These are phyloP conservation scores for Eptesicus fuscus DNA, from an alignment of 2,113 vertebrate species.

Conservation along the genomic window DNA sequence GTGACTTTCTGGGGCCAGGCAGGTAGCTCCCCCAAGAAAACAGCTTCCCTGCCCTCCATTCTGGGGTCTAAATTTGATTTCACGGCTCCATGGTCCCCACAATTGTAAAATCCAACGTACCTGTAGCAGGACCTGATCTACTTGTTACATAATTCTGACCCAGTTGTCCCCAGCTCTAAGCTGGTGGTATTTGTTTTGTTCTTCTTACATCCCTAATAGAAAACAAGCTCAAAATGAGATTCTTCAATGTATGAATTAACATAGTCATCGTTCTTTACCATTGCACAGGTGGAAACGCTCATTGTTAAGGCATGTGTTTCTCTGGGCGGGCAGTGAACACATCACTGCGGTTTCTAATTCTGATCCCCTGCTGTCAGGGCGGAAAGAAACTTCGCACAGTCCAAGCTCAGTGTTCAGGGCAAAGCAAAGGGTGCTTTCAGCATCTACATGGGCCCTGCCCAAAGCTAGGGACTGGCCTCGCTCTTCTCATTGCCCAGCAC, in stretches of 20 bases:
- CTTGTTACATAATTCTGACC: background rate
- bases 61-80: background rate
- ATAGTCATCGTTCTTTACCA: slow-evolving; percentile 33
- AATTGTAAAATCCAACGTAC: background rate
- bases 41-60: background rate
- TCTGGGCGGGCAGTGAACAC: background rate
- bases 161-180: background rate
- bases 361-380: background rate
- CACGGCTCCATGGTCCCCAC: background rate
- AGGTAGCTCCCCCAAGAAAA: background rate
- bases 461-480: background rate
- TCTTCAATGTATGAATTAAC: slow-evolving; percentile 34
- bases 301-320: background rate
- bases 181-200: background rate
- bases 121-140: background rate
- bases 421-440: background rate
- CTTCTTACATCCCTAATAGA: background rate
- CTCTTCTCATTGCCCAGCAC: background rate
- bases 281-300: background rate
- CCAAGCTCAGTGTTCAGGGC: background rate
- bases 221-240: slow-evolving; percentile 13
- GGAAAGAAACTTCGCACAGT: background rate
- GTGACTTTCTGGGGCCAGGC: slow-evolving; percentile 40
- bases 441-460: background rate
- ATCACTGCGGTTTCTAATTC: background rate